Evolutionary conservation across 2,113 vertebrate species (phyloP).

Genomic region (Labeo rohita): DNA sequence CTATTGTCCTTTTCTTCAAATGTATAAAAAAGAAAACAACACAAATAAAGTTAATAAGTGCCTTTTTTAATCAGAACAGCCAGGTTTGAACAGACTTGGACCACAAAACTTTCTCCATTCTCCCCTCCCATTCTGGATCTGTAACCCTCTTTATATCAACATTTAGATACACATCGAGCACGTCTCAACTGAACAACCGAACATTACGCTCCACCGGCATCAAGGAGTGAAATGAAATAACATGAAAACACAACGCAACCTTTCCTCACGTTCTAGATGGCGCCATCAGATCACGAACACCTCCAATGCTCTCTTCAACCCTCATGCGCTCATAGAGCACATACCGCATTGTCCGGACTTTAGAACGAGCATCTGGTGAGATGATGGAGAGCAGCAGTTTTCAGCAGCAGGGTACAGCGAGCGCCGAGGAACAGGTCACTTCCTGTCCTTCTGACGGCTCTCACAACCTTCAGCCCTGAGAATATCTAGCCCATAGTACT

Average conservation of each 20-base stretch:
- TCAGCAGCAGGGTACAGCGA: constrained; percentile 46
- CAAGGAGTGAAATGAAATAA: constrained; percentile 10
- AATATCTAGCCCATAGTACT: constrained; percentile 21
- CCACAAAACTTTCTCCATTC: constrained; percentile 42
- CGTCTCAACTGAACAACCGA: background rate
- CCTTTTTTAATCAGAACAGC: constrained; percentile 49
- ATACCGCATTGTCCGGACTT: background rate
- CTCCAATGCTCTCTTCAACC: constrained; percentile 23
- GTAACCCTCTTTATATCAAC: constrained; percentile 15
- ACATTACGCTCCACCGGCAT: background rate
- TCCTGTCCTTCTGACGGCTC: background rate
- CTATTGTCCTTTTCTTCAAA: background rate
- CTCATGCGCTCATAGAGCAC: background rate
- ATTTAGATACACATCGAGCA: constrained; percentile 1
- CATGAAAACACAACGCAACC: constrained; percentile 14
- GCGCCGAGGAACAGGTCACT: background rate
- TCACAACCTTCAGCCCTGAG: constrained; percentile 46
- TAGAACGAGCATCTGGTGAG: background rate
- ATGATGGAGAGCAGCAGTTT: constrained; percentile 49
- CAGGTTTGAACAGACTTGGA: constrained; percentile 49
- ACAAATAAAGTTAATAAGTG: constrained; percentile 42
- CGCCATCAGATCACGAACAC: constrained; percentile 14
- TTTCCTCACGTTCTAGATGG: background rate
- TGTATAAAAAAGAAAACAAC: constrained; percentile 22
- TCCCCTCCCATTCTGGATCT: constrained; percentile 32